A percentile compares a stretch with the other conserved stretches of the same genome.
These are phyloP conservation scores for Kryptolebias ocellatus DNA, from an alignment of 2,797 vertebrate genomes.

Conservation along the genomic window DNA sequence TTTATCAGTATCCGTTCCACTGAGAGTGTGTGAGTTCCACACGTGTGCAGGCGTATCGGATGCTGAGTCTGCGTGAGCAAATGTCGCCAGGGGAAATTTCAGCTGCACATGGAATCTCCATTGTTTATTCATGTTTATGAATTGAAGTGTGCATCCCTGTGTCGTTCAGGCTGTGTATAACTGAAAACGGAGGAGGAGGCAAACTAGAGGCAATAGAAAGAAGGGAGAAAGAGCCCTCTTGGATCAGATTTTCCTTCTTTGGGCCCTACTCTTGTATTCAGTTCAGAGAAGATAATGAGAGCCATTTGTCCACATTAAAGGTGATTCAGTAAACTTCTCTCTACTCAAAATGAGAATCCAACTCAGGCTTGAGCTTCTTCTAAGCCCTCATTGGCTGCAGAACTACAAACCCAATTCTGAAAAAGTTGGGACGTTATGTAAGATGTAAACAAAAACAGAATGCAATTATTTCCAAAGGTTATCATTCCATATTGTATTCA, in stretches of 20 bases:
- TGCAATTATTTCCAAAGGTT: no score
- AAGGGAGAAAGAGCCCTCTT: conserved; percentile 38
- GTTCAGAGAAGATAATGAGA: conserved; percentile 72
- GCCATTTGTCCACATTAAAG: conserved; percentile 80
- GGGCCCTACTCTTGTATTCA: conserved; percentile 61
- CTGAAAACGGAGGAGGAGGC: conserved; percentile 30
- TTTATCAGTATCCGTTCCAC: conserved; percentile 12
- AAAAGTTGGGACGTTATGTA: no score
- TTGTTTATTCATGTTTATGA: conserved; percentile 85
- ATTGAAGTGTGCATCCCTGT: conserved; percentile 80
- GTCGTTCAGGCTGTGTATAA: conserved; percentile 69
- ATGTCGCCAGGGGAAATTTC: conserved; percentile 75
- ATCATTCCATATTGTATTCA: no score
- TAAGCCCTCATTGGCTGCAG: conserved; percentile 14
- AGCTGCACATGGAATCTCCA: conserved; percentile 75
- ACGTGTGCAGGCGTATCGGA: conserved; percentile 38
- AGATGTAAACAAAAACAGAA: no score
- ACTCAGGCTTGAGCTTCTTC: conserved; percentile 34
- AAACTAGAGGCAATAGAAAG: conserved; percentile 6
- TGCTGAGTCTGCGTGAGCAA: conserved; percentile 42
- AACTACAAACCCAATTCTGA: not conserved
- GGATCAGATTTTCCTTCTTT: conserved; percentile 66
- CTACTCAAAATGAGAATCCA: conserved; percentile 69
- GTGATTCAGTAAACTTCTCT: conserved; percentile 65
- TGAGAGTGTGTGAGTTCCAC: conserved; percentile 25